A percentile compares a stretch with the other conserved stretches of the same genome.
Conservation (phyloP, 1,140 invertebrate genomes). For the Leptinotarsa defecta region DNA sequence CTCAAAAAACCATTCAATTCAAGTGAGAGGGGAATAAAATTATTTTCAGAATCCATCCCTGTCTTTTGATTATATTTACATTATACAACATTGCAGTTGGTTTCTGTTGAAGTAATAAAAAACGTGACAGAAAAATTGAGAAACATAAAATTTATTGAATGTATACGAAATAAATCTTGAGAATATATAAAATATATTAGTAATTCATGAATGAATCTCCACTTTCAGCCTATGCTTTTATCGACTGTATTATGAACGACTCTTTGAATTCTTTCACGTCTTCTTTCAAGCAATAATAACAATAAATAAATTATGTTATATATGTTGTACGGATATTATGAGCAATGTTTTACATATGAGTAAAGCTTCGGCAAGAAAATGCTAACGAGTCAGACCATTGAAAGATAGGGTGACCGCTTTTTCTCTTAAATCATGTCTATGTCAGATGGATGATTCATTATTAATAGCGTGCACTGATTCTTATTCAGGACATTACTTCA, state of each 20-base stretch:
- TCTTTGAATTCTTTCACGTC: slow-evolving; percentile 48
- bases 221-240: background rate
- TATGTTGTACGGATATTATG: slow-evolving; percentile 34
- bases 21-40: too few relatives aligned
- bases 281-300: slow-evolving; percentile 43
- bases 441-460: slow-evolving; percentile 9
- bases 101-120: too few relatives aligned
- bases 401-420: background rate
- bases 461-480: slow-evolving; percentile 4
- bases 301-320: slow-evolving; percentile 43
- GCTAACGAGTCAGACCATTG: background rate
- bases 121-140: too few relatives aligned
- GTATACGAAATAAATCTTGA: too few relatives aligned
- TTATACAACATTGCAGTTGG: too few relatives aligned
- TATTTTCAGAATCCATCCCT: too few relatives aligned
- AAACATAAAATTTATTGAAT: too few relatives aligned
- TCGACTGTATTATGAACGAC: slow-evolving; percentile 39
- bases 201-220: too few relatives aligned
- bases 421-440: slow-evolving; percentile 1
- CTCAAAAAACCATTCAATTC: too few relatives aligned
- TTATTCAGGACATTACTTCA: slow-evolving; percentile 10
- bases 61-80: too few relatives aligned
- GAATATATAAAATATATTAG: too few relatives aligned
- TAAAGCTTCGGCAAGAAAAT: slow-evolving; percentile 17
- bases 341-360: slow-evolving; percentile 40